Conservation (phyloP, 2,888 invertebrate genomes). For the Liodrosophila aerea region DNA sequence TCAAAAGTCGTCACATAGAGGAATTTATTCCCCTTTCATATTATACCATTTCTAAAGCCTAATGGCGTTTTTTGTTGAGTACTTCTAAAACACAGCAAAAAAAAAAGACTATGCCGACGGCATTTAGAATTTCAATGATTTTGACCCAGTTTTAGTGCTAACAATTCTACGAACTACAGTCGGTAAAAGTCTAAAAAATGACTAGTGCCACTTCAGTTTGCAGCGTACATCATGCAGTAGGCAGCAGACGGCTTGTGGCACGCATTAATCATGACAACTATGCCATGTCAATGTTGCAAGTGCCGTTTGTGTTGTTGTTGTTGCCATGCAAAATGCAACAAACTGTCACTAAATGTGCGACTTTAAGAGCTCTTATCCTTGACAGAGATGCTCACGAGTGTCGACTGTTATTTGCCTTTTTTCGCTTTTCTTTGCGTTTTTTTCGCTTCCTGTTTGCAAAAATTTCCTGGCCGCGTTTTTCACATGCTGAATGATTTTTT, state of each 20-base stretch:
- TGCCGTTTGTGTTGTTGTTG: conserved; percentile 13
- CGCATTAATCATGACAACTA: conserved; percentile 75
- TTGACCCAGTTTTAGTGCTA: conserved; percentile 47
- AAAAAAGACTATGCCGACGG: conserved; percentile 17
- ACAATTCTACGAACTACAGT: neutral
- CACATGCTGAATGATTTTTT: conserved; percentile 44
- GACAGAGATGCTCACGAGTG: conserved; percentile 33
- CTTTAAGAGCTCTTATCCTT: conserved; percentile 75
- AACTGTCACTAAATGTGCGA: conserved; percentile 77
- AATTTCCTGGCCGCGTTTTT: conserved; percentile 53
- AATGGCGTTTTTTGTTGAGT: no score
- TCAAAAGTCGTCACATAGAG: no score
- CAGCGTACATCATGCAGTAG: conserved; percentile 5
- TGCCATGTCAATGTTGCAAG: conserved; percentile 52
- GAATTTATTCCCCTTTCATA: no score
- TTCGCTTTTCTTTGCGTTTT: conserved; percentile 1
- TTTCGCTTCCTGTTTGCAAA: conserved; percentile 54
- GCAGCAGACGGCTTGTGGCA: conserved; percentile 34
- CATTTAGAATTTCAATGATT: conserved; percentile 28
- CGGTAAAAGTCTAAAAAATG: conserved; percentile 28
- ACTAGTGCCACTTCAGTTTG: conserved; percentile 40
- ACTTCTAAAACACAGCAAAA: no score
- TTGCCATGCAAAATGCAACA: conserved; percentile 71
- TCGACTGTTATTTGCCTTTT: conserved; percentile 21
- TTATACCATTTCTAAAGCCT: neutral